Base-by-base conservation (phyloP, 2,797 vertebrate species). In the Botia almorhae region DNA sequence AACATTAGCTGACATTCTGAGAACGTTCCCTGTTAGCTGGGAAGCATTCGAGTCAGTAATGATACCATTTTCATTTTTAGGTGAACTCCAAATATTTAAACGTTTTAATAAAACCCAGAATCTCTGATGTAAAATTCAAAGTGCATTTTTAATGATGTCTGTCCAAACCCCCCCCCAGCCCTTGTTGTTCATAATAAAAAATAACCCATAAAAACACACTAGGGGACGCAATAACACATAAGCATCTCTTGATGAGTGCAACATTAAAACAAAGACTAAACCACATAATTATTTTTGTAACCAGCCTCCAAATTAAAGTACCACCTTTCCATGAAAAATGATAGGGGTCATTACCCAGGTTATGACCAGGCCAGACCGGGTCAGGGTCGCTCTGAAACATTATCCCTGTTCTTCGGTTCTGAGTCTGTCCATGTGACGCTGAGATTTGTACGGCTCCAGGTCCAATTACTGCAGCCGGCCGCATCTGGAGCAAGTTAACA, bases 401-500 rank as follows among this genome's bases (percentile, higher is more conserved):
- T 78, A 69, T 55, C 67, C 56, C 23, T 36, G 23, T 61, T 80
- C 63, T 53, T 26, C 36, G n/a, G 75, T 64, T 77, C 39, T 55
- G 83, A 80, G 93, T 94, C 89, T 92, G 90, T 90, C 92, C 88
- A 93, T 96, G 93, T 91, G 92, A 94, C 92, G 89, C 93, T 93
- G 92, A 94, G 96, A 97, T 96, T 96, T 95, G 89, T 94, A 93
- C 65, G 86, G 96, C 96, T 96, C 96, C 95, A 93, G 90, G 94
- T 91, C 92, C 96, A 97, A 97, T 97, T 97, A 97, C 90, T 92
- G 93, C 91, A 89, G 95, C 94, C 96, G 90, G 87, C 92, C 17
- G 92, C 96, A 97, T 97, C 96, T 98, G 96, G 96, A 96, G 96
- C 89, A 91, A 94, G 95, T 97, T 96, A 93, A 77, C 82, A 84